phyloP scores from a whole-genome alignment of 2,797 vertebrate species.

The Peromyscus nudipes region DNA sequence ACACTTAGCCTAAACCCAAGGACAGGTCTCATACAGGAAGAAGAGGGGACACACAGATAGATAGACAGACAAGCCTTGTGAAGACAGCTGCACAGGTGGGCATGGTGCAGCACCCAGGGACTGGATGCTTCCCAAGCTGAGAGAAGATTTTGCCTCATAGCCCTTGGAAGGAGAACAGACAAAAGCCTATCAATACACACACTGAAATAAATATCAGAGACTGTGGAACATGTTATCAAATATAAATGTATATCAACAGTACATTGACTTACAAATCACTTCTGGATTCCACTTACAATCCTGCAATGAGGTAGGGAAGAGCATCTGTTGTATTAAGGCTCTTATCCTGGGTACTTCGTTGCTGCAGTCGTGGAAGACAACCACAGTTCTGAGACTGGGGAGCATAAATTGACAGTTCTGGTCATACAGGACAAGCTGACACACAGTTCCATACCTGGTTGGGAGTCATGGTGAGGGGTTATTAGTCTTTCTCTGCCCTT shows the following conservation, averaged over 20 bases:
- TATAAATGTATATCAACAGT: neutral
- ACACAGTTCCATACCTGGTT: fast-evolving
- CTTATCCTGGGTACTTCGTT: neutral
- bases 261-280: neutral
- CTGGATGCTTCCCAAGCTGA: fast-evolving
- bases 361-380: fast-evolving
- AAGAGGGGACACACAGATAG: neutral
- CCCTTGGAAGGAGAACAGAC: neutral
- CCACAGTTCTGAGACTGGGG: fast-evolving
- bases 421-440: fast-evolving
- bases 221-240: neutral
- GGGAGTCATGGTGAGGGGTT: fast-evolving
- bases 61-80: too few relatives aligned
- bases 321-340: neutral
- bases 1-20: neutral
- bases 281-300: neutral
- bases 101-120: fast-evolving
- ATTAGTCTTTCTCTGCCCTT: fast-evolving
- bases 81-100: neutral
- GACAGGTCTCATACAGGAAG: neutral
- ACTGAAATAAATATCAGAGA: neutral
- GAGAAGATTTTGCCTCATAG: fast-evolving
- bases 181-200: neutral
- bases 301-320: neutral
- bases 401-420: fast-evolving